Percentiles rank a stretch among this genome's conserved stretches.
Conservation (phyloP, 2,113 vertebrate species). For the Cynopterus brachyotis region DNA sequence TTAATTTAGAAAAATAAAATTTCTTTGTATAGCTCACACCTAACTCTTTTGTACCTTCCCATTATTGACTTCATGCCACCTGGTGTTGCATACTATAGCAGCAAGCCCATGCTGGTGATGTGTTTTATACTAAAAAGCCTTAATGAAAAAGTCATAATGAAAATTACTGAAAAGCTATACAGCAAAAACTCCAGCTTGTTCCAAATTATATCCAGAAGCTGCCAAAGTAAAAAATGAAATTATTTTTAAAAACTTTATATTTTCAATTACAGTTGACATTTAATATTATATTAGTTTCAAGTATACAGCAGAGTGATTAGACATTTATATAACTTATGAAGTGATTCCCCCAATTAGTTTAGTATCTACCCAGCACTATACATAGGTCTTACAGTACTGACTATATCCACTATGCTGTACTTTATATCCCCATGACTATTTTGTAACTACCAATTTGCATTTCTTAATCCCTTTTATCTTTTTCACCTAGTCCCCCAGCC, state of each 20-base stretch:
- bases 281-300: too few relatives aligned
- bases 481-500: too few relatives aligned
- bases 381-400: too few relatives aligned
- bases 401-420: too few relatives aligned
- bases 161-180: not conserved
- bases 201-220: not conserved
- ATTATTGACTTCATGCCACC: not conserved
- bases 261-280: too few relatives aligned
- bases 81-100: not conserved
- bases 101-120: not conserved
- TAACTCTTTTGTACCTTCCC: not conserved
- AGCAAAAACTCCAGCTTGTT: not conserved
- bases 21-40: not conserved
- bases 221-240: constrained; percentile 13
- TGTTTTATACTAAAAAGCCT: not conserved
- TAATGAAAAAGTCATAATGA: not conserved
- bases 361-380: too few relatives aligned
- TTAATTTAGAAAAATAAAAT: not conserved
- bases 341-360: too few relatives aligned
- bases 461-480: too few relatives aligned
- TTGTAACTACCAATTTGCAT: too few relatives aligned
- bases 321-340: too few relatives aligned
- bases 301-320: too few relatives aligned
- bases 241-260: not conserved
- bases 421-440: too few relatives aligned